These are phyloP conservation scores for Dorcus parallelipipedus DNA, from an alignment of 2,888 invertebrate species.

Conservation along the genomic window DNA sequence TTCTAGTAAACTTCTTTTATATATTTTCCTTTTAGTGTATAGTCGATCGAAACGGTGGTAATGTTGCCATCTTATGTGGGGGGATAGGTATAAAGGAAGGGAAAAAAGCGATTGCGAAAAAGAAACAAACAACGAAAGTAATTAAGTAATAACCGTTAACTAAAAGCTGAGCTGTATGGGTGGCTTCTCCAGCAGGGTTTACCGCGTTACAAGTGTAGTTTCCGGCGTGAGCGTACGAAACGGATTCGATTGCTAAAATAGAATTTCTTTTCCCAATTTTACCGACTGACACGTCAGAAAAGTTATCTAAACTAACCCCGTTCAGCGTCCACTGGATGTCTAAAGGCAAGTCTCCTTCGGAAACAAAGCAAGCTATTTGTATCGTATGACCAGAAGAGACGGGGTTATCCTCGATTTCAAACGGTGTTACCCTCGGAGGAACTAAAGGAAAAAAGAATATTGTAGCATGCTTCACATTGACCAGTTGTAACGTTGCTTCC, in stretches of 20 bases:
- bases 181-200: conserved; percentile 39
- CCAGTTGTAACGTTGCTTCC: too few species aligned
- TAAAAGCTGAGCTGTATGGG: conserved; percentile 51
- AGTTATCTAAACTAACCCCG: conserved; percentile 39
- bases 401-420: conserved; percentile 62
- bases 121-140: too few species aligned
- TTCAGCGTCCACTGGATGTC: conserved; percentile 62
- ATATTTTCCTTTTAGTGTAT: too few species aligned
- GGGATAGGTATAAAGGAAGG: too few species aligned
- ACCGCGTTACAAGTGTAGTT: conserved; percentile 71
- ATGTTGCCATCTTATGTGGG: too few species aligned
- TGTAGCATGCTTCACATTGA: too few species aligned
- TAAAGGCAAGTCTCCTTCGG: conserved; percentile 64
- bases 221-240: conserved; percentile 67
- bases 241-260: conserved; percentile 63
- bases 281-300: conserved; percentile 37
- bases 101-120: too few species aligned
- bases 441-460: conserved; percentile 45
- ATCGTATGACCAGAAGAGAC: conserved; percentile 60
- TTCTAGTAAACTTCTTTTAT: too few species aligned
- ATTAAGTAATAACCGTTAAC: conserved; percentile 61
- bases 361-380: conserved; percentile 61
- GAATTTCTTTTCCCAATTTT: conserved; percentile 50
- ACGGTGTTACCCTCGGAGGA: conserved; percentile 64
- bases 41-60: too few species aligned